Evolutionary conservation across 2,797 vertebrate genomes (phyloP).

Genomic region (Galago senegalensis): DNA sequence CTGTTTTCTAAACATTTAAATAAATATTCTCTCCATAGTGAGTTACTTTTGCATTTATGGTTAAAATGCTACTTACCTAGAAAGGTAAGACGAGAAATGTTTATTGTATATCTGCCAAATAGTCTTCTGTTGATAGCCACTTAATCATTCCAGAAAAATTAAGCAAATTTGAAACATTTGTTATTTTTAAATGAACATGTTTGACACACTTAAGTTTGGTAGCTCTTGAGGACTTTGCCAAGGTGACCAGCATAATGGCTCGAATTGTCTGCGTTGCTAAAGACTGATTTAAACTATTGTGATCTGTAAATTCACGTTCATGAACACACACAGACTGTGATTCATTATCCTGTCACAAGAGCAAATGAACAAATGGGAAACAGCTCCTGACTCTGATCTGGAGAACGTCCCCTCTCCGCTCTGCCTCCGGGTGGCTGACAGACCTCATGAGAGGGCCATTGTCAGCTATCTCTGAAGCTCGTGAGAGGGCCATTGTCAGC

Average conservation of each 20-base stretch:
- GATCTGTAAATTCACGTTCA: neutral
- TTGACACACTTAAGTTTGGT: neutral
- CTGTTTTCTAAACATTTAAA: neutral
- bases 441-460: neutral
- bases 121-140: neutral
- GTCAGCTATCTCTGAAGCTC: neutral
- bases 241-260: neutral
- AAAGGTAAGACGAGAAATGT: neutral
- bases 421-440: neutral
- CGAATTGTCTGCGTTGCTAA: neutral
- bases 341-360: neutral
- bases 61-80: slow-evolving; percentile 36
- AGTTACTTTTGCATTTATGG: slow-evolving; percentile 43
- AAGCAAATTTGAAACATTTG: slow-evolving; percentile 48
- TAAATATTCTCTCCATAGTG: neutral
- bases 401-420: neutral
- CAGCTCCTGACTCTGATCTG: neutral
- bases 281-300: neutral
- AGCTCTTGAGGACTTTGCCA: neutral
- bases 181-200: slow-evolving; percentile 58
- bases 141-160: neutral
- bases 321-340: neutral
- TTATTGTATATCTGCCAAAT: slow-evolving; percentile 35
- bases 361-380: neutral
- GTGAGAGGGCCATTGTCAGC: neutral